Base-by-base conservation (phyloP, 2,888 invertebrate species). In the Melangyna quadrimaculata region DNA sequence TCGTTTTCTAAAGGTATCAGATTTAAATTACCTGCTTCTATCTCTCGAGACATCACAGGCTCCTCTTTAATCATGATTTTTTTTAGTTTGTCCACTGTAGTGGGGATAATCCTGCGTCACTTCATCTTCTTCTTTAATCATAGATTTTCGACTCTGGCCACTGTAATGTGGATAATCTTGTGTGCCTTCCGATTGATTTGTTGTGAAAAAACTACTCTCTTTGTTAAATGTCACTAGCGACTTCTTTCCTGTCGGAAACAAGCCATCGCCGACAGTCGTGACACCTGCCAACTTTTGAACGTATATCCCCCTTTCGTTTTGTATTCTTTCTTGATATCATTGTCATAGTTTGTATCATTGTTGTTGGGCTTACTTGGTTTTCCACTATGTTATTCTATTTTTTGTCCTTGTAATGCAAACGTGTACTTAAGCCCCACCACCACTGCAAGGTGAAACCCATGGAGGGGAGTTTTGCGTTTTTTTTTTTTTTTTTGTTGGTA, bases 251-350 rank as follows among this genome's bases (percentile, higher is more conserved):
- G 43, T 27, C 27, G 61, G 72, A 79, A 69, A 61, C 55, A 78
- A 87, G 79, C 78, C 87, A 71, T 79, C 78, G 87, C 79, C 83
- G 78, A 27, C 48, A 83, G 87, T 72, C 78, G 87, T 57, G 79
- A 59, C 73, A 19, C 67, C 87, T 83, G 32, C 57, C 78, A 75
- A 83, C 83, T 57, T 17, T 83, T 78, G 87, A 83, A 71, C 75
- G 74, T 70, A 82, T 78, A 83, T 83, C 73, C 78, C 71, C 83
- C n/a, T 71, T 75, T 75, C 78, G 63, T 40, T 78, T 82, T 75
- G 4, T 19, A 35, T 63, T 53, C 7, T 57, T 43, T 27, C 45
- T 53, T 9, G 32, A 45, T 35, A 53, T 24, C 74, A 79, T 75
- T 65, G 57, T 35, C 81, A 81, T 81, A 37, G 29, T 32, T 74